These are phyloP conservation scores for Palythoa caribaeorum DNA, from an alignment of 92 coral and sea anemone species.

Conservation along the genomic window DNA sequence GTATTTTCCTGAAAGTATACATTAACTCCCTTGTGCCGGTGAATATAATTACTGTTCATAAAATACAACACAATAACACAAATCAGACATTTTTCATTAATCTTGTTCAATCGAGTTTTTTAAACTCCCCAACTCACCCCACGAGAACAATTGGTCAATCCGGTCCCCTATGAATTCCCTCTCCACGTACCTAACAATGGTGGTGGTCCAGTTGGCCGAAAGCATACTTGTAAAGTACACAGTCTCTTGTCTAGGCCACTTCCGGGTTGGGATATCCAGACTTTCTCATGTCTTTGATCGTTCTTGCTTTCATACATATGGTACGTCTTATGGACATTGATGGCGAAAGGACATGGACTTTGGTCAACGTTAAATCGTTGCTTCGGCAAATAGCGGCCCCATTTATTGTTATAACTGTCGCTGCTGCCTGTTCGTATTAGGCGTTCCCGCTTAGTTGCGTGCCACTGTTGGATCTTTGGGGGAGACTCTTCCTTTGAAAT, in stretches of 20 bases:
- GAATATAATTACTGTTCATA: too few species aligned
- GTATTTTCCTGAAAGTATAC: neutral
- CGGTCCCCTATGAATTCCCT: too few species aligned
- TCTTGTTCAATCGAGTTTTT: too few species aligned
- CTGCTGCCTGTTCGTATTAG: slow-evolving; percentile 15
- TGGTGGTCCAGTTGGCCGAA: too few species aligned
- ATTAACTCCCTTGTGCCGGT: neutral
- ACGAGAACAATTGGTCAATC: too few species aligned
- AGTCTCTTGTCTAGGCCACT: neutral
- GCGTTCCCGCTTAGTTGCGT: slow-evolving; percentile 8
- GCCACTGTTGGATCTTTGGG: neutral
- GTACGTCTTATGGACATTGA: slow-evolving; percentile 12
- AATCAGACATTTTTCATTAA: too few species aligned
- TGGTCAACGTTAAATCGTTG: slow-evolving; percentile 6
- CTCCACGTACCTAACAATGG: too few species aligned
- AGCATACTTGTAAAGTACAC: neutral
- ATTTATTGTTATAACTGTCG: too few species aligned
- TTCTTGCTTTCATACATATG: neutral
- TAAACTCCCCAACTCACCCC: too few species aligned
- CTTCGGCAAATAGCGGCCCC: too few species aligned
- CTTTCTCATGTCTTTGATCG: slow-evolving; percentile 20
- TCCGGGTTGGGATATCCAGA: slow-evolving; percentile 7
- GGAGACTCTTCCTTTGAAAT: neutral
- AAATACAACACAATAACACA: too few species aligned
- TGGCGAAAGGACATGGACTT: slow-evolving; percentile 1